Evolutionary conservation across 2,888 invertebrate genomes (phyloP).

Genomic region (Stegana nigrithorax): DNA sequence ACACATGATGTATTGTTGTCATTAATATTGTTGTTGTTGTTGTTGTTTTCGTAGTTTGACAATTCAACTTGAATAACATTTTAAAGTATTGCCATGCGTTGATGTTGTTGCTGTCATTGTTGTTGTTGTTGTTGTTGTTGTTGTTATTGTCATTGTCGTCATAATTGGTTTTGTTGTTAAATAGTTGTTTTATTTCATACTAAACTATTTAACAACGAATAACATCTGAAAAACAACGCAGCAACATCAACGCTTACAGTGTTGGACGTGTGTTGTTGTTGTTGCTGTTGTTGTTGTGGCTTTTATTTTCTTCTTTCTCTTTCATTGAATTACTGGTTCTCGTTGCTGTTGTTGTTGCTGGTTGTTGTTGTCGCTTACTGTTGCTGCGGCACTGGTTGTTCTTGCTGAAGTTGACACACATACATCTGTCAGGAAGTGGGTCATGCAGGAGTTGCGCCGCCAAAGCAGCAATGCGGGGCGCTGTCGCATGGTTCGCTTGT

Average conservation of each 20-base stretch:
- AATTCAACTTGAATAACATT: slow-evolving; percentile 14
- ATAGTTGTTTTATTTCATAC: background rate
- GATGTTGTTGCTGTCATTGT: background rate
- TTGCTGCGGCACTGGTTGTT: slow-evolving; percentile 8
- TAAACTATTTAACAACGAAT: slow-evolving; percentile 10
- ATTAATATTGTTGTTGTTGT: slow-evolving; percentile 4
- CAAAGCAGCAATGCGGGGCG: no score
- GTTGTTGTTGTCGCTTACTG: background rate
- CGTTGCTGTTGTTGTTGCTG: background rate
- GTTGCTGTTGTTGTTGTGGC: background rate
- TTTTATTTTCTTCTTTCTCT: background rate
- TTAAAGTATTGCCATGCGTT: background rate
- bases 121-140: background rate
- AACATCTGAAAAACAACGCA: slow-evolving; percentile 1
- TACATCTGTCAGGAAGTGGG: slow-evolving; percentile 56
- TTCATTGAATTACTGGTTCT: background rate
- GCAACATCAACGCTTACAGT: no score
- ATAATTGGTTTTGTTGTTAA: no score
- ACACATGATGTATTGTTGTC: no score
- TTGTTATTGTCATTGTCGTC: background rate
- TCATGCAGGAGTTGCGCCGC: slow-evolving; percentile 42
- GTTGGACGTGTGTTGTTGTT: background rate
- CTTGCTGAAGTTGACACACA: slow-evolving; percentile 52
- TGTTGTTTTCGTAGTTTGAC: background rate
- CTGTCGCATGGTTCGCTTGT: no score